Evolutionary conservation across 2,888 invertebrate genomes (phyloP), one percentile per base, ranked within the genome.

Genomic region (Acrocyrtus sp.): DNA sequence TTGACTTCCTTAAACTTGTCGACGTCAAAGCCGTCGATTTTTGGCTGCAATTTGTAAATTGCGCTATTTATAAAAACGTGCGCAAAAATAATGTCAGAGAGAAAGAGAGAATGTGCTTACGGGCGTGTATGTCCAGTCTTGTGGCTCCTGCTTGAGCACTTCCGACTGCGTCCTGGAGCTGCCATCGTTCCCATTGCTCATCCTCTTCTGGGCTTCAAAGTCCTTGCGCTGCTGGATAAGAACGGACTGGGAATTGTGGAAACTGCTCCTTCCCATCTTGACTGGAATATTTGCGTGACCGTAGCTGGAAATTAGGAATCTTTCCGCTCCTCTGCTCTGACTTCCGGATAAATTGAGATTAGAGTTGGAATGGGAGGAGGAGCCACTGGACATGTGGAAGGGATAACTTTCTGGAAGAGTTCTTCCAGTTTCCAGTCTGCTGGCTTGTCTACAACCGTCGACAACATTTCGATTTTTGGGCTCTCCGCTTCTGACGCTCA

Each of bases 1-100:
- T 76, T 76, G 15, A 73, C 47, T 60, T 68, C 69, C 27, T 69
- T 68, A 39, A 76, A 72, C 47, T 69, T 72, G 17, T 60, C 57
- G 17, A 72, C 60, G 43, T 76, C 75, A 56, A 76, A 76, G 15
- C 75, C 75, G 24, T 76, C 69, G 27, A 76, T 76, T 62, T 72
- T 72, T 12, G 75, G 75, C 75, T 76, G 65, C 5, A 41, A 6
- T 2, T n/a, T 15, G 29, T 34, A 54, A n/a, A n/a, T n/a, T n/a
- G n/a, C n/a, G n/a, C n/a, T n/a, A n/a, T n/a, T n/a, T n/a, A n/a
- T n/a, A n/a, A n/a, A n/a, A n/a, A n/a, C n/a, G n/a, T n/a, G n/a
- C n/a, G n/a, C n/a, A n/a, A n/a, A n/a, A n/a, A n/a, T n/a, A n/a
- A n/a, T n/a, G n/a, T n/a, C n/a, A n/a, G n/a, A n/a, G n/a, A n/a